These are phyloP conservation scores for Porites australiensis DNA, from an alignment of 64 coral and sea anemone species.

Conservation along the genomic window DNA sequence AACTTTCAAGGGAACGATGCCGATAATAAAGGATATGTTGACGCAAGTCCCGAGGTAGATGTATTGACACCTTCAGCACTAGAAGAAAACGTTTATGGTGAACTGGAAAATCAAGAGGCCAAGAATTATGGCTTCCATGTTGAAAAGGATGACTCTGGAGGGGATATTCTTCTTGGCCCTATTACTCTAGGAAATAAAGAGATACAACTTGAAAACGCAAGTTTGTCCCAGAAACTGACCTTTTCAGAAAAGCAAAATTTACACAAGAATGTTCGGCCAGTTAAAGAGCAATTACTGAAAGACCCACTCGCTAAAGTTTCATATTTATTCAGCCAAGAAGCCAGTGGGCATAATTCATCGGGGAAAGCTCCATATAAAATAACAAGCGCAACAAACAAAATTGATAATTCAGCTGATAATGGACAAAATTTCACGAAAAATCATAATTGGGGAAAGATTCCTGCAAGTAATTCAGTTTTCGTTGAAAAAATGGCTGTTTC, in stretches of 20 bases:
- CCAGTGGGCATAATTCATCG: background rate
- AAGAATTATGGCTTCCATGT: background rate
- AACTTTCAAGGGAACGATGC: background rate
- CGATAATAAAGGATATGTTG: background rate
- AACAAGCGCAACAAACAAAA: background rate
- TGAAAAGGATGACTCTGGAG: background rate
- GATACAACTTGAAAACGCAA: background rate
- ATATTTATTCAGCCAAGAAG: slow-evolving; percentile 8
- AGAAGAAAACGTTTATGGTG: slow-evolving; percentile 3
- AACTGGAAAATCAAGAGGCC: background rate
- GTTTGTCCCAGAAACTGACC: background rate
- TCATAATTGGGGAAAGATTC: background rate
- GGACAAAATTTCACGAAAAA: background rate
- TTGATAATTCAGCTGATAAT: background rate
- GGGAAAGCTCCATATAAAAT: background rate
- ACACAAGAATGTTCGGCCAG: background rate
- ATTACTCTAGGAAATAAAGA: background rate
- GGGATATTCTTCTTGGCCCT: background rate
- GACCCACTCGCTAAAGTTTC: slow-evolving; percentile 31
- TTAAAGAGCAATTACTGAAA: background rate
- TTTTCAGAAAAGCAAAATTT: background rate
- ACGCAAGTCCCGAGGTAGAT: background rate
- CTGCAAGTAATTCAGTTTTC: background rate
- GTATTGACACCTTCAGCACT: background rate
- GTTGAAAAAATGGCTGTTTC: background rate